Conservation (phyloP, 1,140 invertebrate species). For the Gonioctena quinquepunctata region DNA sequence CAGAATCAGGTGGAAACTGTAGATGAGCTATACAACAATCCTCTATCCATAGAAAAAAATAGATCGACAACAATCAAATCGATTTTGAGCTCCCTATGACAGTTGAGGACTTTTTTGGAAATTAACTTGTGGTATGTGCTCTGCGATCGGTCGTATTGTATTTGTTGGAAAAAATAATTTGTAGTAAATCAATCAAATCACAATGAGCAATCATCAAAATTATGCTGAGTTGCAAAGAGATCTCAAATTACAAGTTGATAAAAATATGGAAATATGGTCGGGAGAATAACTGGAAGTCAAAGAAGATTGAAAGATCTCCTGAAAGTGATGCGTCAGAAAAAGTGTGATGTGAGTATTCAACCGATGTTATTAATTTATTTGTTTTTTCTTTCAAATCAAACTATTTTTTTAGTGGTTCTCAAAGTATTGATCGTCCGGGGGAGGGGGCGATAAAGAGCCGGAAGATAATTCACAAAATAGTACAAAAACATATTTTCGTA, state of each 20-base stretch:
- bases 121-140: slow-evolving; percentile 14
- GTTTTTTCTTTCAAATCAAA: no score
- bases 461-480: no score
- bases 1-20: neutral
- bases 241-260: slow-evolving; percentile 18
- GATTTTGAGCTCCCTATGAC: slow-evolving; percentile 15
- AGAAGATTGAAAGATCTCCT: neutral
- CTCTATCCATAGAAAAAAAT: slow-evolving; percentile 10
- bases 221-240: slow-evolving; percentile 18
- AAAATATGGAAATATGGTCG: slow-evolving; percentile 16
- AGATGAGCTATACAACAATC: slow-evolving; percentile 1
- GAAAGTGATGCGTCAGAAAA: neutral
- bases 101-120: slow-evolving; percentile 19
- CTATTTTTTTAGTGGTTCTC: no score
- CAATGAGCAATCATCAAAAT: slow-evolving; percentile 20
- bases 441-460: no score
- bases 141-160: neutral
- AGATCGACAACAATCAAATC: slow-evolving; percentile 13
- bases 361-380: no score
- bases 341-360: neutral
- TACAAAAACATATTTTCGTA: no score
- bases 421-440: no score
- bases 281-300: slow-evolving; percentile 9
- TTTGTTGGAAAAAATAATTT: neutral
- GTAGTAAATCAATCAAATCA: slow-evolving; percentile 21